These are phyloP conservation scores for Pseudomyrmex pallidus DNA, from an alignment of 1,140 invertebrate species.

Conservation along the genomic window DNA sequence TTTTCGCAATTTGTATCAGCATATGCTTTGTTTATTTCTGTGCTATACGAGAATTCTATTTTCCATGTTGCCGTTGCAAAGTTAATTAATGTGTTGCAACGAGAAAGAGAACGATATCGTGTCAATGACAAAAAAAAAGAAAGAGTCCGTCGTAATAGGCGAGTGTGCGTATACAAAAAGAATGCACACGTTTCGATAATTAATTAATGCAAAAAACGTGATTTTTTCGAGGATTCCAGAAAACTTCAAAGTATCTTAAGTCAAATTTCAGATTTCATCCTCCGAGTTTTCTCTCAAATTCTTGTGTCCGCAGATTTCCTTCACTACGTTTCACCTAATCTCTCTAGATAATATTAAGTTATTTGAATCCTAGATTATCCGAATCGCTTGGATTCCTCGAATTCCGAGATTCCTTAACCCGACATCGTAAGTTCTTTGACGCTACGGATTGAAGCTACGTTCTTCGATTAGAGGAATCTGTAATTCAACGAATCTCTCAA, in stretches of 20 bases:
- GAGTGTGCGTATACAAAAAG: too few species aligned
- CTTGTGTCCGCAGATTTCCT: background rate
- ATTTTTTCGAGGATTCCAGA: too few species aligned
- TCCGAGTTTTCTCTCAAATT: background rate
- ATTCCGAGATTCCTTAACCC: slow-evolving; percentile 21
- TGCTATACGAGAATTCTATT: too few species aligned
- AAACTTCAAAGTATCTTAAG: too few species aligned
- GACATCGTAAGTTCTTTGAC: slow-evolving; percentile 39
- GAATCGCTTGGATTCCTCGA: slow-evolving; percentile 16
- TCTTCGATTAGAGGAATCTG: slow-evolving; percentile 6
- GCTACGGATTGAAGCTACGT: slow-evolving; percentile 10
- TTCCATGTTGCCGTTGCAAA: too few species aligned
- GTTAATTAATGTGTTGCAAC: too few species aligned
- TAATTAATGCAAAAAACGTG: too few species aligned
- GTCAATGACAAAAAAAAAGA: too few species aligned
- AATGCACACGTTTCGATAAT: too few species aligned
- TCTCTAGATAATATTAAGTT: slow-evolving; percentile 31
- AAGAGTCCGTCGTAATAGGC: too few species aligned
- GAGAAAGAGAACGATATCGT: too few species aligned
- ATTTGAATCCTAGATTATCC: slow-evolving; percentile 43
- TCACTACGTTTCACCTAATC: slow-evolving; percentile 21
- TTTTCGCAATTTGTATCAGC: background rate
- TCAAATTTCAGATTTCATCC: too few species aligned
- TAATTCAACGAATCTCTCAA: slow-evolving; percentile 28
- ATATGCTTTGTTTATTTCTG: background rate